Percentiles rank a stretch among this genome's conserved stretches.
Conservation (phyloP, 2,797 vertebrate genomes). For the Malacoctenus gilli region DNA sequence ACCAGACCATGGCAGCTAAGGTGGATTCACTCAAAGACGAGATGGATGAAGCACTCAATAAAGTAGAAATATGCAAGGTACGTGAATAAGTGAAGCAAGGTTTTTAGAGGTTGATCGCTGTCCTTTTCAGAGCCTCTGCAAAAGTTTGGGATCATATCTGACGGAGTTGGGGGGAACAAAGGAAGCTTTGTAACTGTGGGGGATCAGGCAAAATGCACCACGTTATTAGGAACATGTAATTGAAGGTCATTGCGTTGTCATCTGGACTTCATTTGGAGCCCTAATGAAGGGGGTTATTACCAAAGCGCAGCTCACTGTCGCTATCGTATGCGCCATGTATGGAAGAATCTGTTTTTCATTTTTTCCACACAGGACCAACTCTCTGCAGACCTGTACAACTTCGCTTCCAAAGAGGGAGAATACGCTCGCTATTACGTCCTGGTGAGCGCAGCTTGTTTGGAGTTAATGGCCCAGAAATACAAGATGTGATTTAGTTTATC, state of each 20-base stretch:
- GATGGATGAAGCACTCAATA: constrained; percentile 97
- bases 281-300: constrained; percentile 32
- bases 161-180: constrained; percentile 50
- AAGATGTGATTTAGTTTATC: constrained; percentile 42
- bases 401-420: constrained; percentile 94
- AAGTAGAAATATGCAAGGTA: constrained; percentile 99
- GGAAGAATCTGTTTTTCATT: constrained; percentile 2
- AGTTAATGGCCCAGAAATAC: constrained; percentile 1
- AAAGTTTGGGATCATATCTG: constrained; percentile 33
- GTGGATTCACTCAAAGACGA: constrained; percentile 95
- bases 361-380: constrained; percentile 94
- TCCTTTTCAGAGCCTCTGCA: constrained; percentile 31
- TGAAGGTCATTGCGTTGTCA: constrained; percentile 50
- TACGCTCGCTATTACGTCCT: constrained; percentile 90
- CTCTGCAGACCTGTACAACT: constrained; percentile 95
- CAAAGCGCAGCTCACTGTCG: background rate
- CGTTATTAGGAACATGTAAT: constrained; percentile 33
- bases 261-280: constrained; percentile 33
- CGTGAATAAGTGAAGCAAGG: background rate
- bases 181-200: constrained; percentile 39
- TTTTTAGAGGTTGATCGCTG: constrained; percentile 3
- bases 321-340: constrained; percentile 1
- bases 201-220: constrained; percentile 10
- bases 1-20: constrained; percentile 91
- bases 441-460: constrained; percentile 79